Conservation (phyloP, 2,888 invertebrate species). For the Limnephilus auricula region DNA sequence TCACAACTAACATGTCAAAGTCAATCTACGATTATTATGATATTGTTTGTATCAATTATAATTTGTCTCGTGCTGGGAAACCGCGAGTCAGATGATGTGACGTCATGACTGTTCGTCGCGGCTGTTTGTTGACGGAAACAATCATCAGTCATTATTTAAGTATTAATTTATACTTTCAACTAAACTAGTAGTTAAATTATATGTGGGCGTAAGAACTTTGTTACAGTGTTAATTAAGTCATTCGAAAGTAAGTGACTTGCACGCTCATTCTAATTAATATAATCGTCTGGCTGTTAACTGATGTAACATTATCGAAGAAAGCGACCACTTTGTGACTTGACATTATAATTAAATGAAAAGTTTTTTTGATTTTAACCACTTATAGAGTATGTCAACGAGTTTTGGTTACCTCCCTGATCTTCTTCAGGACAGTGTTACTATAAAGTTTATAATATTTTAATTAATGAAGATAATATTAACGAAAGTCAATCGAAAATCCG, state of each 20-base stretch:
- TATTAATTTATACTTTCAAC: neutral
- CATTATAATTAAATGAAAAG: no score
- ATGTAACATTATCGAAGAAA: no score
- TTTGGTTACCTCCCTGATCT: no score
- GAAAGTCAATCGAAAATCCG: no score
- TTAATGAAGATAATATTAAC: no score
- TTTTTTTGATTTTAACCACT: no score
- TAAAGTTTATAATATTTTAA: no score
- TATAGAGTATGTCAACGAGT: no score
- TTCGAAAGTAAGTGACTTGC: neutral
- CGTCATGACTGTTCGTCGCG: neutral
- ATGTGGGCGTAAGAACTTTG: neutral
- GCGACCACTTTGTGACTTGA: no score
- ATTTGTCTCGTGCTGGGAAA: neutral
- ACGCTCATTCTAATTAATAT: no score
- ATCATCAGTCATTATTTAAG: neutral
- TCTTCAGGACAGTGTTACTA: no score
- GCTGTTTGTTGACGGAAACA: neutral
- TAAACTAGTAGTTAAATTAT: neutral
- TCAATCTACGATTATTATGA: neutral
- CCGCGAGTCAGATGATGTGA: neutral
- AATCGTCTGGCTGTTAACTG: no score
- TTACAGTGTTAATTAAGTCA: neutral
- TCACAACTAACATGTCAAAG: neutral
- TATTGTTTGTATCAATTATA: neutral